Evolutionary conservation across 2,888 invertebrate species (phyloP).

Genomic region (Dasypolia templi): DNA sequence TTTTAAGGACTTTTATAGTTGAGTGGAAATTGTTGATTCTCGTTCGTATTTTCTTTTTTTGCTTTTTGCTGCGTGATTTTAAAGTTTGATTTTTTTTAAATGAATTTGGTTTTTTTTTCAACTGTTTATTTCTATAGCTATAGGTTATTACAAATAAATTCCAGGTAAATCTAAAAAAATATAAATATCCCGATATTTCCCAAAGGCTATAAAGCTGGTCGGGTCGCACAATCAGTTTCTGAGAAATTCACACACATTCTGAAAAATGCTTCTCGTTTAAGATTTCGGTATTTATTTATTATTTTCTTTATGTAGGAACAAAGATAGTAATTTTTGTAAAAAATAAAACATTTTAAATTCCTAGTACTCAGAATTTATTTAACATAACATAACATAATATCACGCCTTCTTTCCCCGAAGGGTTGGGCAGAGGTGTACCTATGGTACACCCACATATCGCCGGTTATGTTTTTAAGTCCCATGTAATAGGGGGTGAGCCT

Average conservation of each 20-base stretch:
- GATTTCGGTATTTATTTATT: too few species aligned
- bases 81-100: not conserved
- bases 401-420: too few species aligned
- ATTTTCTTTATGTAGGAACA: not conserved
- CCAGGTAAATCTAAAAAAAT: not conserved
- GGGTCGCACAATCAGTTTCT: not conserved
- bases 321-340: not conserved
- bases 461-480: too few species aligned
- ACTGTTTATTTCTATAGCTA: not conserved
- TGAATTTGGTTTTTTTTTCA: not conserved
- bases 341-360: not conserved
- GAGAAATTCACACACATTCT: not conserved
- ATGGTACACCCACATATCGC: too few species aligned
- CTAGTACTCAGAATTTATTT: too few species aligned
- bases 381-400: too few species aligned
- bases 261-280: too few species aligned
- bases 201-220: too few species aligned
- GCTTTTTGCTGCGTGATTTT: not conserved
- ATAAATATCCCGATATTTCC: not conserved
- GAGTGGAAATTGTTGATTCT: slow-evolving; percentile 14
- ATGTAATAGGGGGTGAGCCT: too few species aligned
- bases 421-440: too few species aligned
- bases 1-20: not conserved
- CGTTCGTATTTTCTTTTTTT: not conserved
- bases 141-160: not conserved